These are phyloP conservation scores for Lemur catta DNA, from an alignment of 2,797 vertebrate species.

Conservation along the genomic window DNA sequence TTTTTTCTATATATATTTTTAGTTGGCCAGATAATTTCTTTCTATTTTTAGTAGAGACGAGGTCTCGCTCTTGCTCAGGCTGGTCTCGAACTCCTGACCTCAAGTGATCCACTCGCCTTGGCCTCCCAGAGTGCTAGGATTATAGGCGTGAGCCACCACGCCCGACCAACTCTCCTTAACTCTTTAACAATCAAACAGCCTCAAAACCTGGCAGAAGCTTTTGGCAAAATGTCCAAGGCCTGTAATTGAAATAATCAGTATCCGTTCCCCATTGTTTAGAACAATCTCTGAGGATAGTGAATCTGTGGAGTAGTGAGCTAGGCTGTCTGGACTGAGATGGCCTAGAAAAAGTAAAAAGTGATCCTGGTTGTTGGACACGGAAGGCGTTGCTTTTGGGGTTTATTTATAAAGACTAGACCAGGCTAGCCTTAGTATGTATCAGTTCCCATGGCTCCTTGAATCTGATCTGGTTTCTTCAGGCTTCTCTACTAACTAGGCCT, in stretches of 20 bases:
- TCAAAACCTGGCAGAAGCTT: slow-evolving; percentile 42
- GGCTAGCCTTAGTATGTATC: slow-evolving; percentile 4
- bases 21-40: too few species aligned
- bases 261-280: not conserved
- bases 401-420: not conserved
- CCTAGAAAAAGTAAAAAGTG: not conserved
- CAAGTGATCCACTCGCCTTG: too few species aligned
- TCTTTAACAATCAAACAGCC: not conserved
- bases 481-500: not conserved
- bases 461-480: slow-evolving; percentile 21
- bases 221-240: slow-evolving; percentile 28
- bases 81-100: too few species aligned
- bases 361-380: not conserved
- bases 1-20: too few species aligned
- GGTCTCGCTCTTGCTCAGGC: too few species aligned
- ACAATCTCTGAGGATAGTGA: not conserved
- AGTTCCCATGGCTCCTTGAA: not conserved
- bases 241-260: not conserved
- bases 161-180: not conserved
- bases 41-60: too few species aligned
- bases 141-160: too few species aligned
- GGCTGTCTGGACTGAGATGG: not conserved
- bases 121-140: too few species aligned
- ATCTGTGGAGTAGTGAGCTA: not conserved
- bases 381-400: not conserved